Percentiles rank a stretch among this genome's conserved stretches.
Evolutionary conservation across 53 echinoderm and acorn worm genomes (phyloP).

Genomic region (Echinarachnius parma): DNA sequence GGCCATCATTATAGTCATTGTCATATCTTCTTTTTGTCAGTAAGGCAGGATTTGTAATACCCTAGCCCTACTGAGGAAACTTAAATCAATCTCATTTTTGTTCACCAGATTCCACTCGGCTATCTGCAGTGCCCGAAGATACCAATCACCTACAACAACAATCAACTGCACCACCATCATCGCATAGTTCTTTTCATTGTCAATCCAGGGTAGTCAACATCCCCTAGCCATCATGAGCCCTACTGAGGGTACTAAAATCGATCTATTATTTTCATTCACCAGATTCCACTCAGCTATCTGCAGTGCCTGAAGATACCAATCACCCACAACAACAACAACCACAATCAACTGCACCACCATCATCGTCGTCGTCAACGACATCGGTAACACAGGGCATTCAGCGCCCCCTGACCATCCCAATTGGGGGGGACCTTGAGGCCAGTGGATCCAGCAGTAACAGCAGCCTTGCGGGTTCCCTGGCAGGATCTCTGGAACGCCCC

Average conservation of each 20-base stretch:
- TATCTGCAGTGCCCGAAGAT: slow-evolving; percentile 24
- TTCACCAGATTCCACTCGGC: not conserved
- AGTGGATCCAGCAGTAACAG: slow-evolving; percentile 12
- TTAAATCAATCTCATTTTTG: too few relatives aligned
- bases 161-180: slow-evolving; percentile 29
- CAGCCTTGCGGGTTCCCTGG: slow-evolving; percentile 24
- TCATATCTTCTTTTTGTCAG: too few relatives aligned
- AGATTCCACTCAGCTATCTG: slow-evolving; percentile 8
- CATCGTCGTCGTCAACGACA: slow-evolving; percentile 29
- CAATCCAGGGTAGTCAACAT: not conserved
- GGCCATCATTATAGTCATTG: too few relatives aligned
- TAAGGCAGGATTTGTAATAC: too few relatives aligned
- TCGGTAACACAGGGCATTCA: slow-evolving; percentile 5
- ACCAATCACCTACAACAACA: slow-evolving; percentile 20
- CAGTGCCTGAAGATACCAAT: slow-evolving; percentile 17
- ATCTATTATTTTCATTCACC: not conserved
- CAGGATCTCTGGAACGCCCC: slow-evolving; percentile 33
- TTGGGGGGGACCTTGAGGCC: slow-evolving; percentile 25
- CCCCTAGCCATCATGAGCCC: too few relatives aligned
- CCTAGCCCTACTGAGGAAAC: too few relatives aligned
- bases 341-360: slow-evolving; percentile 22
- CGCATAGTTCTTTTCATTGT: slow-evolving; percentile 30
- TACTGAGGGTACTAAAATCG: too few relatives aligned
- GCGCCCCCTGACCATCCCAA: too few relatives aligned
- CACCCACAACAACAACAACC: slow-evolving; percentile 31